Evolutionary conservation across 2,888 invertebrate genomes (phyloP).

Genomic region (Melolontha melolontha): DNA sequence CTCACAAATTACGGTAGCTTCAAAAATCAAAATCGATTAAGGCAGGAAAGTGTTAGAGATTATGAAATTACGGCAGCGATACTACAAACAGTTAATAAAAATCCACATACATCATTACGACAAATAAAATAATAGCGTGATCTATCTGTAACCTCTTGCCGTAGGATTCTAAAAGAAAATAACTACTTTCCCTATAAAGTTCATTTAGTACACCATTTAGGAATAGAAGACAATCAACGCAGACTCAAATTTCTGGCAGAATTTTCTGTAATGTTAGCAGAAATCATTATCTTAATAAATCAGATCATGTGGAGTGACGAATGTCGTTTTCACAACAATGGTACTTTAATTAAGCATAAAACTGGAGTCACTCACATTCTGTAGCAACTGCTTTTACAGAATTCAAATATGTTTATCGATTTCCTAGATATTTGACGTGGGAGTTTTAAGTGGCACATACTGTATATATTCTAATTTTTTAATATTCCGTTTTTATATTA

Average conservation of each 20-base stretch:
- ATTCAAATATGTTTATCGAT: too few species aligned
- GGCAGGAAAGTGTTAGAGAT: slow-evolving; percentile 8
- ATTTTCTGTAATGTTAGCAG: slow-evolving; percentile 7
- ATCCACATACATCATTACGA: slow-evolving; percentile 6
- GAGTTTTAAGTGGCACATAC: too few species aligned
- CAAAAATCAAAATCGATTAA: too few species aligned
- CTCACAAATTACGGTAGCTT: too few species aligned
- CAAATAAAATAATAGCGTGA: background rate
- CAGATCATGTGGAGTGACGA: slow-evolving; percentile 1
- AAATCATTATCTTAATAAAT: slow-evolving; percentile 3
- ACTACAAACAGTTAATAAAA: slow-evolving; percentile 4
- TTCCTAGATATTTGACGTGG: too few species aligned
- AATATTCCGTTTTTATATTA: too few species aligned
- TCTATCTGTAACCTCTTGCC: too few species aligned
- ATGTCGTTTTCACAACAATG: too few species aligned
- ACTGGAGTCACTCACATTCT: too few species aligned
- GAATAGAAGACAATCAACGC: background rate
- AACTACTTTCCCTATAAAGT: slow-evolving; percentile 3
- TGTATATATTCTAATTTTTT: too few species aligned
- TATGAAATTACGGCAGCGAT: slow-evolving; percentile 1
- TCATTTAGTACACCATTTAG: slow-evolving; percentile 10
- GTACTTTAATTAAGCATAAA: too few species aligned
- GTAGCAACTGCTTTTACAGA: too few species aligned
- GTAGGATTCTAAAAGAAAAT: slow-evolving; percentile 10
- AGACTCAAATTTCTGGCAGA: background rate